phyloP scores from a whole-genome alignment of 2,888 invertebrate species.

The Xestia sexstrigata region DNA sequence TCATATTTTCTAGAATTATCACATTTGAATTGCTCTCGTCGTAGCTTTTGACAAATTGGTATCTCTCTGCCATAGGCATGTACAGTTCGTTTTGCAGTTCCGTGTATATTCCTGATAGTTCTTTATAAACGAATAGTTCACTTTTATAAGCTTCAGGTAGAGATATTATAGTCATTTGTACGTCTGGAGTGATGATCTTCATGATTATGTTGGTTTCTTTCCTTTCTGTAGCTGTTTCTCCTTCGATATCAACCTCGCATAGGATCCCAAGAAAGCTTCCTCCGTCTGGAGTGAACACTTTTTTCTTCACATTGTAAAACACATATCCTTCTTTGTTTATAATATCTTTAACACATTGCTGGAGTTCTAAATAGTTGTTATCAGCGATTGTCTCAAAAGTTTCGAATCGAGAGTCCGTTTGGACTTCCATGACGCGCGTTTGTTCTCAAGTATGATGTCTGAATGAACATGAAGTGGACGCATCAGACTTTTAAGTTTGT shows the following conservation, averaged over 20 bases:
- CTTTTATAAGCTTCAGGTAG: slow-evolving; percentile 65
- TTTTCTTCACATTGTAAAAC: slow-evolving; percentile 54
- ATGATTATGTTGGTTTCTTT: slow-evolving; percentile 74
- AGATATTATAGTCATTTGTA: slow-evolving; percentile 59
- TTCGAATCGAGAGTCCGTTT: slow-evolving; percentile 18
- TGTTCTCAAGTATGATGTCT: background rate
- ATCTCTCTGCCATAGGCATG: slow-evolving; percentile 56
- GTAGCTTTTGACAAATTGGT: slow-evolving; percentile 61
- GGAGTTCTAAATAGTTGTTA: slow-evolving; percentile 34
- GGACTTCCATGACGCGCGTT: slow-evolving; percentile 29
- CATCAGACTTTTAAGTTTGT: background rate
- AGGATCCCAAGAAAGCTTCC: slow-evolving; percentile 70
- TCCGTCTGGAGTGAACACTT: slow-evolving; percentile 62
- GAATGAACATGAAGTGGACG: background rate
- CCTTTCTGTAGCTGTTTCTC: slow-evolving; percentile 59
- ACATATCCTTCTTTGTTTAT: slow-evolving; percentile 66
- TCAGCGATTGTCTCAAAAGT: slow-evolving; percentile 15
- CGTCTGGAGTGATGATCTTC: slow-evolving; percentile 68
- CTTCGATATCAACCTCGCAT: slow-evolving; percentile 71
- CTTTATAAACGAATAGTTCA: slow-evolving; percentile 71
- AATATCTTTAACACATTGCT: slow-evolving; percentile 64
- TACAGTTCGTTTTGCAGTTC: slow-evolving; percentile 65
- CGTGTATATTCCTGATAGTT: slow-evolving; percentile 64
- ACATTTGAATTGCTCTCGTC: slow-evolving; percentile 57
- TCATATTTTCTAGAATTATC: slow-evolving; percentile 70